A percentile compares a stretch with the other conserved stretches of the same genome.
Conservation (phyloP, 2,797 vertebrate species). For the Galaxias olidus region DNA sequence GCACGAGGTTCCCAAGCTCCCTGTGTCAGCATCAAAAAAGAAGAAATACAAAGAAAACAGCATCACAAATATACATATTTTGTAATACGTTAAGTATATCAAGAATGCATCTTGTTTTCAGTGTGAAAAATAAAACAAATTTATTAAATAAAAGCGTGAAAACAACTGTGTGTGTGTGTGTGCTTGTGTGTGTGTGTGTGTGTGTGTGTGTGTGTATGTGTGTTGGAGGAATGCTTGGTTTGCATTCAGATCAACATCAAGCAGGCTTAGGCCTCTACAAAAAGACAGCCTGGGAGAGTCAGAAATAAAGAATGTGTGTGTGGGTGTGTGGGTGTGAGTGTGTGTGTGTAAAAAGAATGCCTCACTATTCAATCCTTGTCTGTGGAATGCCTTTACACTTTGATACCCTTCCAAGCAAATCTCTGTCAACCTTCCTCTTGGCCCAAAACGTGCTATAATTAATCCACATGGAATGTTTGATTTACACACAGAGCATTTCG, state of each 20-base stretch:
- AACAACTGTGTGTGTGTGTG: conserved; percentile 15
- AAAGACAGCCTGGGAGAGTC: neutral
- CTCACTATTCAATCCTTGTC: too few species aligned
- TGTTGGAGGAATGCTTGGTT: conserved; percentile 27
- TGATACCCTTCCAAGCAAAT: too few species aligned
- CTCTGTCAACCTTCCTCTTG: too few species aligned
- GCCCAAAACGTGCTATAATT: too few species aligned
- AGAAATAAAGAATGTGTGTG: neutral
- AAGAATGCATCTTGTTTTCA: conserved; percentile 44
- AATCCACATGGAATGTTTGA: too few species aligned
- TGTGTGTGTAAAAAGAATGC: too few species aligned
- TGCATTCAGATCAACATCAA: conserved; percentile 40
- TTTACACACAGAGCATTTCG: too few species aligned
- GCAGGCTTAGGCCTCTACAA: conserved; percentile 21
- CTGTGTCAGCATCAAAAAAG: conserved; percentile 47
- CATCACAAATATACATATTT: conserved; percentile 29
- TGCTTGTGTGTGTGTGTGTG: too few species aligned
- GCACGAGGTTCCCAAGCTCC: conserved; percentile 49
- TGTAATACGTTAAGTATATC: conserved; percentile 37
- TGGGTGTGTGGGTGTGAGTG: neutral
- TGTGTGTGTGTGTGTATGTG: too few species aligned
- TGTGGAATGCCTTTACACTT: too few species aligned
- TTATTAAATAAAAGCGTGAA: conserved; percentile 29
- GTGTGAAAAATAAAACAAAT: conserved; percentile 41
- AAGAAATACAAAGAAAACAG: conserved; percentile 34